Base-by-base conservation (phyloP, 2,797 vertebrate genomes). In the Scleropages formosus region DNA sequence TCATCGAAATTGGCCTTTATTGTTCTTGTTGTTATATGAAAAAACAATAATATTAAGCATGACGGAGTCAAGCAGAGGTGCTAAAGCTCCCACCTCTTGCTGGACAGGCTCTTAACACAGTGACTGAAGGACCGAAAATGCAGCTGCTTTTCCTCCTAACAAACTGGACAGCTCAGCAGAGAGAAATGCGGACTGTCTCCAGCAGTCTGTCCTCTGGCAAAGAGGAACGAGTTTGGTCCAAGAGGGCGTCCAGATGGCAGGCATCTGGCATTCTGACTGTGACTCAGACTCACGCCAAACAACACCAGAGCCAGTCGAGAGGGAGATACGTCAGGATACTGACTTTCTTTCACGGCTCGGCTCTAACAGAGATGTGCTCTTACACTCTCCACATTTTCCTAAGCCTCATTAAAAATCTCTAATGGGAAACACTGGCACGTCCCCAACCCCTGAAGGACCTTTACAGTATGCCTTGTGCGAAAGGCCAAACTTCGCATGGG, bases 251-350 rank as follows among this genome's bases (percentile, higher is more conserved):
- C 6, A 73, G 71, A 73, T 61, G 53, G 15, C 9, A 15, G 56
- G n/a, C 70, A 59, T 72, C 56, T 44, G 51, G 51, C 12, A 20
- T 20, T 60, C n/a, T n/a, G n/a, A n/a, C n/a, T n/a, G n/a, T 31
- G 12, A n/a, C n/a, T 72, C 24, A 11, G 22, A 59, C 20, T n/a
- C 49, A 58, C 58, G 20, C 27, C 20, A n/a, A n/a, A n/a, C n/a
- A n/a, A 26, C 3, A 4, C 69, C n/a, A 15, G 9, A 27, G 53
- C 26, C 51, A 72, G 49, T 58, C 59, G 22, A 13, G 49, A 47
- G 27, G 26, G 12, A 44, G 69, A 58, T 39, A n/a, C 59, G 53
- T 18, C 59, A 56, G 72, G 13, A 60, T 60, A 16, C 46, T 4
- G 72, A 22, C 11, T 2, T 31, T 24, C 13, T 10, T 39, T 39